A percentile compares a stretch with the other conserved stretches of the same genome.
Evolutionary conservation across 2,113 vertebrate species (phyloP).

Genomic region (Melanostigma gelatinosum): DNA sequence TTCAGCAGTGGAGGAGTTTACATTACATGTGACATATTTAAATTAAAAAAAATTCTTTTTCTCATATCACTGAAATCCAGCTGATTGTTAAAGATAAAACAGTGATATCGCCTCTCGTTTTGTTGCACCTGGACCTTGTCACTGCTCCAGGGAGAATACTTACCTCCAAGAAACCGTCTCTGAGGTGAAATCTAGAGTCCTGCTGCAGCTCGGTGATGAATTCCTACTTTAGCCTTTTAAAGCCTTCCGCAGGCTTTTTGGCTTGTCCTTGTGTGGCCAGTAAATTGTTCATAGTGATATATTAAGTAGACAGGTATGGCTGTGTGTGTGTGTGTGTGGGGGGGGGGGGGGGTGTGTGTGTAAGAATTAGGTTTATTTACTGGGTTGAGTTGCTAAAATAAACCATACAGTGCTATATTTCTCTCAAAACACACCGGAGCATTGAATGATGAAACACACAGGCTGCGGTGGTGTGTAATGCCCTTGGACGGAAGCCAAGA

Average conservation of each 20-base stretch:
- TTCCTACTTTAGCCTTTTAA: slow-evolving; percentile 49
- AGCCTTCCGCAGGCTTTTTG: slow-evolving; percentile 50
- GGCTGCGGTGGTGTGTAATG: slow-evolving; percentile 61
- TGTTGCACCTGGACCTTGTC: slow-evolving; percentile 37
- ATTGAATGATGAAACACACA: slow-evolving; percentile 70
- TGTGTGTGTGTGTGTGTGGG: slow-evolving; percentile 38
- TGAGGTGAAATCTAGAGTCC: slow-evolving; percentile 42
- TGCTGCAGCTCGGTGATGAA: slow-evolving; percentile 48
- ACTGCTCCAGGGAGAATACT: slow-evolving; percentile 44
- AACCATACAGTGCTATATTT: slow-evolving; percentile 73
- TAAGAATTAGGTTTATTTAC: slow-evolving; percentile 75
- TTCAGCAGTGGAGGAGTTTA: slow-evolving; percentile 5
- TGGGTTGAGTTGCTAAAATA: slow-evolving; percentile 68
- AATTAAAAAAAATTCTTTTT: slow-evolving; percentile 11
- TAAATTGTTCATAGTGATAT: slow-evolving; percentile 63
- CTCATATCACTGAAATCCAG: slow-evolving; percentile 11
- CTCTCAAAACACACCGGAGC: slow-evolving; percentile 58
- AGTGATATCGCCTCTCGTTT: slow-evolving; percentile 18
- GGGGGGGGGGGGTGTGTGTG: too few relatives aligned
- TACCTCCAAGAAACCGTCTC: slow-evolving; percentile 37
- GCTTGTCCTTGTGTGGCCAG: slow-evolving; percentile 60
- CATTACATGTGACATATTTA: slow-evolving; percentile 8
- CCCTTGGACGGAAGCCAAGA: slow-evolving; percentile 70
- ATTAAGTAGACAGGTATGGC: slow-evolving; percentile 50
- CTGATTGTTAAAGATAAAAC: slow-evolving; percentile 1